phyloP scores from a whole-genome alignment of 1,140 invertebrate species.

The Drosophila kikkawai region DNA sequence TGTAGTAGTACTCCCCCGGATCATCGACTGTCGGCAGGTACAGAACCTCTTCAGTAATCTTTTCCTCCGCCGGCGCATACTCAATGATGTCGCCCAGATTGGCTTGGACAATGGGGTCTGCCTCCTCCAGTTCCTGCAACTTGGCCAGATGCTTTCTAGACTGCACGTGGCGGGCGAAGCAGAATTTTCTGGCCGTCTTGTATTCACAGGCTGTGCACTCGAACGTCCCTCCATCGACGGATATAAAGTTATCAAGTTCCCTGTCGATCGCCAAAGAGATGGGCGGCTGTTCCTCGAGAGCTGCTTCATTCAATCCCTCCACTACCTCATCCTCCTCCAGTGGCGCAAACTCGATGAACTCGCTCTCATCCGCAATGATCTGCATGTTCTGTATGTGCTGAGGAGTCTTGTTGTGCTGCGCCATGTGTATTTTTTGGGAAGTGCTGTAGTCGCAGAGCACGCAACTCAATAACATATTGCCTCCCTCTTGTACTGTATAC shows the following conservation, averaged over 20 bases:
- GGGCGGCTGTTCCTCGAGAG: neutral
- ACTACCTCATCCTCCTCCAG: neutral
- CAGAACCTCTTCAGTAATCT: conserved; percentile 15
- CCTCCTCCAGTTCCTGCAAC: conserved; percentile 7
- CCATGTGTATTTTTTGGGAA: neutral
- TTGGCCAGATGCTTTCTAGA: conserved; percentile 9
- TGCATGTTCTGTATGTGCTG: neutral
- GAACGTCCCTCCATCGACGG: conserved; percentile 3
- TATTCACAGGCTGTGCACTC: conserved; percentile 34
- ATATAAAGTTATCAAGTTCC: neutral
- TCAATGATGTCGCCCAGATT: conserved; percentile 11
- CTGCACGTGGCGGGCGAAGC: conserved; percentile 35
- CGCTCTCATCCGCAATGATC: neutral
- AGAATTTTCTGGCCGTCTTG: conserved; percentile 27
- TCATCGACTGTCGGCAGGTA: conserved; percentile 24
- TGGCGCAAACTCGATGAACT: conserved; percentile 8
- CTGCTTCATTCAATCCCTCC: neutral
- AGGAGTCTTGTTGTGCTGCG: neutral
- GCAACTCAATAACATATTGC: conserved; percentile 12
- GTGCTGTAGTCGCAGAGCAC: conserved; percentile 11
- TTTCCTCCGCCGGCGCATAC: conserved; percentile 17
- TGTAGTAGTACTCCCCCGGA: conserved; percentile 23
- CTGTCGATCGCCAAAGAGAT: conserved; percentile 2
- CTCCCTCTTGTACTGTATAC: neutral
- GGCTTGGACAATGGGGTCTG: neutral